Conservation (phyloP, 2,797 vertebrate species). For the Esox lucius region DNA sequence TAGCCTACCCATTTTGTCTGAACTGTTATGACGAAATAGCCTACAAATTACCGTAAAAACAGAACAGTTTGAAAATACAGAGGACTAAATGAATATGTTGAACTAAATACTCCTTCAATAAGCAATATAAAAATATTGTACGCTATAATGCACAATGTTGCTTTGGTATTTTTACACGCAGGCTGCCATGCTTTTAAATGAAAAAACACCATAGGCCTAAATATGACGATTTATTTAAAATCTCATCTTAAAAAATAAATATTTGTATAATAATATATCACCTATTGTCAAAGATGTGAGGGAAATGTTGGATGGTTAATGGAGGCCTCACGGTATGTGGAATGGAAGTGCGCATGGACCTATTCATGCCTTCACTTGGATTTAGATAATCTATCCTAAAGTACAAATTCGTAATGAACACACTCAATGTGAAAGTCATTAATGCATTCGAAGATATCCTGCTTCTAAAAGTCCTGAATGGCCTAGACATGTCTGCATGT, state of each 20-base stretch:
- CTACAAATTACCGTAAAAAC: background rate
- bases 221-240: background rate
- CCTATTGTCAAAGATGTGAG: background rate
- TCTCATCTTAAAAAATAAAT: background rate
- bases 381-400: background rate
- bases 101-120: background rate
- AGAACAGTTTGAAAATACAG: background rate
- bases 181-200: background rate
- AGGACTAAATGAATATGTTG: background rate
- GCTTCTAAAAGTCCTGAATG: background rate
- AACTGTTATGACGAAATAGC: background rate
- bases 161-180: background rate
- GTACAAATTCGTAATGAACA: background rate
- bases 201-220: background rate
- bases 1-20: background rate
- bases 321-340: background rate
- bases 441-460: background rate
- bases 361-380: background rate
- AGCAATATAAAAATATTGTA: background rate
- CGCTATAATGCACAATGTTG: background rate
- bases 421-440: background rate
- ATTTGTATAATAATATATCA: background rate
- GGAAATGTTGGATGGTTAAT: background rate
- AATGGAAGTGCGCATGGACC: background rate
- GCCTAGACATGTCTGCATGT: background rate